A percentile compares a stretch with the other conserved stretches of the same genome.
Evolutionary conservation across 2,113 vertebrate genomes (phyloP).

Genomic region (Phylloscopus whistleri): DNA sequence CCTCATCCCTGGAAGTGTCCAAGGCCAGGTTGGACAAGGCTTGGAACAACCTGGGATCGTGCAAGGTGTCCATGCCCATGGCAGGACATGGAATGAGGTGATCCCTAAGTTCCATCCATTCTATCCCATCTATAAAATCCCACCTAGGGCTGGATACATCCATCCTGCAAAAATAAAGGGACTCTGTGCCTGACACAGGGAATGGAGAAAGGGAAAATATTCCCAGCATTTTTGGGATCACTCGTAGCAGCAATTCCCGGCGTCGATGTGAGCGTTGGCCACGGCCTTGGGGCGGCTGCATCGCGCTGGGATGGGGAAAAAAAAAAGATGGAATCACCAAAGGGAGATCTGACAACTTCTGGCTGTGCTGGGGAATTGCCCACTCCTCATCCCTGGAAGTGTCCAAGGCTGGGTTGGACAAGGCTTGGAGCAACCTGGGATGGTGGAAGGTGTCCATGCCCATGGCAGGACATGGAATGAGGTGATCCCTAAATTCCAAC

Average conservation of each 20-base stretch:
- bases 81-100: neutral
- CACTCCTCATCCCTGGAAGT: neutral
- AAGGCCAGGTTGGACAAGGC: fast-evolving
- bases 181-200: fast-evolving
- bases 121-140: neutral
- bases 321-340: fast-evolving
- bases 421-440: neutral
- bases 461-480: neutral
- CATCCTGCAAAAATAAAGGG: neutral
- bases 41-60: neutral
- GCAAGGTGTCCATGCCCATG: neutral
- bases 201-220: neutral
- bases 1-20: neutral
- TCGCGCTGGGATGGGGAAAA: neutral
- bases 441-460: fast-evolving
- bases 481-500: neutral
- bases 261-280: conserved; percentile 47
- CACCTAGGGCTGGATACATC: neutral
- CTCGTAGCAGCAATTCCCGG: too few species aligned
- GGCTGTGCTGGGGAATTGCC: neutral
- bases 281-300: conserved; percentile 51
- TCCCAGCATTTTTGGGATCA: fast-evolving
- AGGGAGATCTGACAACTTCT: fast-evolving
- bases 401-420: fast-evolving
- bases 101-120: neutral